Conservation (phyloP, 2,888 invertebrate genomes). For the Dasypogon diadema region DNA sequence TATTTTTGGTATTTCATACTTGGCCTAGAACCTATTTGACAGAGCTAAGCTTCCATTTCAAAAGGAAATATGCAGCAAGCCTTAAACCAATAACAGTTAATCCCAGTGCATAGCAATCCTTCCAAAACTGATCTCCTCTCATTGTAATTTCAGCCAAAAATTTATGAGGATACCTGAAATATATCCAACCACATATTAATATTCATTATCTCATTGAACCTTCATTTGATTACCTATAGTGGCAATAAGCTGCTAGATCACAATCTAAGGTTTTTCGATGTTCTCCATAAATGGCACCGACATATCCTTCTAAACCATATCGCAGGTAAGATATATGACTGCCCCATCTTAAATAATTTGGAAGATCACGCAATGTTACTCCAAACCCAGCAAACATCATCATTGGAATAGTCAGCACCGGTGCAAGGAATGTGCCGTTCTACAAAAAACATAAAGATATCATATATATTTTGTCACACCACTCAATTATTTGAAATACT, state of each 20-base stretch:
- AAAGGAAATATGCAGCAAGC: slow-evolving; percentile 76
- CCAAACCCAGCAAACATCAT: slow-evolving; percentile 98
- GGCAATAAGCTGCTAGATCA: slow-evolving; percentile 78
- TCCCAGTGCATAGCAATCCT: slow-evolving; percentile 81
- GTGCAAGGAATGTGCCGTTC: slow-evolving; percentile 96
- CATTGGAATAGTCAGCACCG: slow-evolving; percentile 91
- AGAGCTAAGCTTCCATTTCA: slow-evolving; percentile 80
- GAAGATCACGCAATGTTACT: slow-evolving; percentile 88
- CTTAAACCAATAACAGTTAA: slow-evolving; percentile 77
- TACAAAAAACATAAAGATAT: slow-evolving; percentile 64
- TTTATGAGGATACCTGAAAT: slow-evolving; percentile 77
- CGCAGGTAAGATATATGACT: slow-evolving; percentile 91
- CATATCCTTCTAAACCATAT: slow-evolving; percentile 90
- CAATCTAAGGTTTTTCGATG: slow-evolving; percentile 83
- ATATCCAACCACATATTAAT: neutral
- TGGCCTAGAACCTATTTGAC: slow-evolving; percentile 61
- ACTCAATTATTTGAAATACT: slow-evolving; percentile 65
- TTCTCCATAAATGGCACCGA: slow-evolving; percentile 86
- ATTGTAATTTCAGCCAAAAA: slow-evolving; percentile 87
- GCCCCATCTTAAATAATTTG: slow-evolving; percentile 89
- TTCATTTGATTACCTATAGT: slow-evolving; percentile 73
- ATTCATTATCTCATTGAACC: neutral
- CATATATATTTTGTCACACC: neutral
- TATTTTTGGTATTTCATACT: neutral
- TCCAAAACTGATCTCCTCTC: slow-evolving; percentile 84